Base-by-base conservation (phyloP, 1,140 invertebrate genomes). In the Lepidurus apus region DNA sequence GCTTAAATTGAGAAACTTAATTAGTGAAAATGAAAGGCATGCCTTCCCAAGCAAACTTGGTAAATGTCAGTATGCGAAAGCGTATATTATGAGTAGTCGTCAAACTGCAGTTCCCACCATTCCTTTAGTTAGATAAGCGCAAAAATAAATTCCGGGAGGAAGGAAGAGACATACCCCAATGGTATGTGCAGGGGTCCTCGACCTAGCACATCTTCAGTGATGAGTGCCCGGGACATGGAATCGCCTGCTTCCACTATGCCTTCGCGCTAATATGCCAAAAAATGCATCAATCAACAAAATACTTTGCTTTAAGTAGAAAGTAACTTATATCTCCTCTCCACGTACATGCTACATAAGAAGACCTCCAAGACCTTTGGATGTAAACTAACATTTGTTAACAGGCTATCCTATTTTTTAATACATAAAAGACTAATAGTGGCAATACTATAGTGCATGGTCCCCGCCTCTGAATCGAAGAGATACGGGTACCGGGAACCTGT, bases 211-310 rank as follows among this genome's bases (percentile, higher is more conserved):
- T 95, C 93, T 87, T 94, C 93, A 87, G 91, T 93, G 87, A 94
- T 94, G 87, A 95, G 90, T 87, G 93, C 93, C 85, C 93, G 91
- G 86, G 93, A 94, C 93, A 95, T 94, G 87, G 93, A 94, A 87
- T 95, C 93, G 53, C 53, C 21, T 85, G 93, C 75, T 44, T 74
- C 74, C 73, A 79, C 43, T 74, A 79, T 45, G 21, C 44, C 44
- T 79, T 79, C 78, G 24, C 78, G 42, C 78, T 79, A 79, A 21
- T 21, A 34, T 45, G 65, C 45, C 45, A 65, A 65, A 65, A 9
- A 65, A 65, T 65, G 53, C 53, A n/a, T 65, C 17, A 21, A 65
- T 65, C 53, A 65, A 65, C 17, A 7, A 65, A 4, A n/a, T 65
- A n/a, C 17, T 65, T 65, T 13, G 53, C 53, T 65, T 7, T 13